These are phyloP conservation scores for Erpobdella octoculata DNA, from an alignment of 2,888 invertebrate genomes.

Conservation along the genomic window DNA sequence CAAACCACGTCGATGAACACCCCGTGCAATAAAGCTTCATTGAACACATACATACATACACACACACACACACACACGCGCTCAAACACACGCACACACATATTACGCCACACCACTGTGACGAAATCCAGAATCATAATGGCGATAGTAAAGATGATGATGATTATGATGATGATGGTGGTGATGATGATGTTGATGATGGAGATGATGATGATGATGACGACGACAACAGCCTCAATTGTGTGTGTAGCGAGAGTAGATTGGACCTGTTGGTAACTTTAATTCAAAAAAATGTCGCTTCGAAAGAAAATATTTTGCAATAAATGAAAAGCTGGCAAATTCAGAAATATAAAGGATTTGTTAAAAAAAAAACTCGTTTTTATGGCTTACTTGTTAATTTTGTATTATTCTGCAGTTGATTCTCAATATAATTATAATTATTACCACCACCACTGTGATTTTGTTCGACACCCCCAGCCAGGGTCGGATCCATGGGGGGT, in stretches of 20 bases:
- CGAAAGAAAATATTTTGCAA: no score
- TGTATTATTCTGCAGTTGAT: not conserved
- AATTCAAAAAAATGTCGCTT: not conserved
- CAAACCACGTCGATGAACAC: no score
- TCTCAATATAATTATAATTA: not conserved
- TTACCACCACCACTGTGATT: no score
- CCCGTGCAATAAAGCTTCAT: no score
- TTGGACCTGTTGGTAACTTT: not conserved
- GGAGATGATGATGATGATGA: slow-evolving; percentile 7
- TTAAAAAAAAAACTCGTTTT: no score
- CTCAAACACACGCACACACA: not conserved
- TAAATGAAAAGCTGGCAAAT: no score
- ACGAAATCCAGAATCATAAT: not conserved
- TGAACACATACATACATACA: no score
- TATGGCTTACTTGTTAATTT: not conserved
- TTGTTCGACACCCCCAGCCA: no score
- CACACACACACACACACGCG: no score
- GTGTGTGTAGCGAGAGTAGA: not conserved
- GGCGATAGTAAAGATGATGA: not conserved
- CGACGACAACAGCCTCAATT: not conserved
- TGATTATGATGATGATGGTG: not conserved
- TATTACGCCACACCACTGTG: not conserved
- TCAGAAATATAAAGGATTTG: no score
- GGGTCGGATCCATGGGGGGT: no score
- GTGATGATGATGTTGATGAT: slow-evolving; percentile 4